These are phyloP conservation scores for fruit fly (Drosophila melanogaster) DNA, from an alignment of 1,140 invertebrate species.

Conservation along the genomic window DNA sequence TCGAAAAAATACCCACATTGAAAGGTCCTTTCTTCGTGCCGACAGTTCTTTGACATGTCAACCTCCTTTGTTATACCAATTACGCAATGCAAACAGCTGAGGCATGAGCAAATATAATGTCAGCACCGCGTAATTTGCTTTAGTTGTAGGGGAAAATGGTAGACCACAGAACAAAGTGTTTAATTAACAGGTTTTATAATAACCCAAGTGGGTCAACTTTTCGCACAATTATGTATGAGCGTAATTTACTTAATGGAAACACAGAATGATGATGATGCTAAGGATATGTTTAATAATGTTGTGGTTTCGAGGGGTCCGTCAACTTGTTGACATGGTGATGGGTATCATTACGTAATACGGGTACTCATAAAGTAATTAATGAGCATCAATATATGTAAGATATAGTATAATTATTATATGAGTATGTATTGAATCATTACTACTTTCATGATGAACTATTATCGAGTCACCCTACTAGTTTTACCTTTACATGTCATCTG, in stretches of 20 bases:
- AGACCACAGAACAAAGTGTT: constrained; percentile 37
- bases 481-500: background rate
- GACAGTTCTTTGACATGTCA: background rate
- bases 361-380: background rate
- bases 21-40: background rate
- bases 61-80: background rate
- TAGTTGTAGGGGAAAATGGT: background rate
- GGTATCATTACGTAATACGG: constrained; percentile 37
- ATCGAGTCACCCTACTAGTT: background rate
- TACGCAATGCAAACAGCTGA: constrained; percentile 4
- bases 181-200: constrained; percentile 65
- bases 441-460: too few species aligned
- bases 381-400: background rate
- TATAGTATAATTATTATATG: background rate
- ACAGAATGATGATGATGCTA: constrained; percentile 13
- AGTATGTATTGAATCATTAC: background rate
- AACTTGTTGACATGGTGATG: constrained; percentile 70
- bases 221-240: constrained; percentile 10
- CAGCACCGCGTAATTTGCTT: background rate
- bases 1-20: background rate
- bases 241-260: constrained; percentile 68
- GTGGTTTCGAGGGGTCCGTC: constrained; percentile 11
- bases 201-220: constrained; percentile 58
- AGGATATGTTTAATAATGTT: constrained; percentile 4
- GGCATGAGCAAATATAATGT: background rate